Conservation (phyloP, 2,797 vertebrate genomes). For the Eulemur mongoz region DNA sequence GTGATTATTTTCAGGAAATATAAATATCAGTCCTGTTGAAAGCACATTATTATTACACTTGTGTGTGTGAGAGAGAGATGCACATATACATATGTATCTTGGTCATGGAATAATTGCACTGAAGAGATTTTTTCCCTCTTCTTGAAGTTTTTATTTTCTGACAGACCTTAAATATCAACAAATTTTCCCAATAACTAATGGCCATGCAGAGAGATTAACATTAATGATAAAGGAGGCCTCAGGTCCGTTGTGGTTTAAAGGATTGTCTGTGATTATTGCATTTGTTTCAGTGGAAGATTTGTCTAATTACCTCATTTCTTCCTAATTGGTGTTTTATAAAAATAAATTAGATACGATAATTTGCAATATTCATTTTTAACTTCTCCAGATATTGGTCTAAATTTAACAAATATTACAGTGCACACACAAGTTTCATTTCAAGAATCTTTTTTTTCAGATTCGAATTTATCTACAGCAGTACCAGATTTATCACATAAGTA, state of each 20-base stretch:
- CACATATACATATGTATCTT: neutral
- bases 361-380: conserved; percentile 11
- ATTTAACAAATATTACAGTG: neutral
- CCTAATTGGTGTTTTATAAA: neutral
- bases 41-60: neutral
- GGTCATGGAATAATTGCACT: neutral
- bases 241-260: conserved; percentile 10
- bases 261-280: conserved; percentile 10
- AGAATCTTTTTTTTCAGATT: neutral
- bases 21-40: neutral
- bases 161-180: neutral
- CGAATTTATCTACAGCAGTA: conserved; percentile 11
- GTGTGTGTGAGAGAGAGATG: neutral
- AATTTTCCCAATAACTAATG: neutral
- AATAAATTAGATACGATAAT: neutral
- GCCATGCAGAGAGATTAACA: neutral
- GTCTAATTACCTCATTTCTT: conserved; percentile 33
- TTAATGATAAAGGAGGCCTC: neutral
- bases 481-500: neutral
- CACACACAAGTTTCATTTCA: neutral
- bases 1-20: conserved; percentile 34
- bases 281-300: conserved; percentile 23
- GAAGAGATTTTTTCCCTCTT: neutral
- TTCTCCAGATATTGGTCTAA: neutral
- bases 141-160: conserved; percentile 30